Conservation (phyloP, 1,140 invertebrate genomes). For the Globodera ellingtonae region DNA sequence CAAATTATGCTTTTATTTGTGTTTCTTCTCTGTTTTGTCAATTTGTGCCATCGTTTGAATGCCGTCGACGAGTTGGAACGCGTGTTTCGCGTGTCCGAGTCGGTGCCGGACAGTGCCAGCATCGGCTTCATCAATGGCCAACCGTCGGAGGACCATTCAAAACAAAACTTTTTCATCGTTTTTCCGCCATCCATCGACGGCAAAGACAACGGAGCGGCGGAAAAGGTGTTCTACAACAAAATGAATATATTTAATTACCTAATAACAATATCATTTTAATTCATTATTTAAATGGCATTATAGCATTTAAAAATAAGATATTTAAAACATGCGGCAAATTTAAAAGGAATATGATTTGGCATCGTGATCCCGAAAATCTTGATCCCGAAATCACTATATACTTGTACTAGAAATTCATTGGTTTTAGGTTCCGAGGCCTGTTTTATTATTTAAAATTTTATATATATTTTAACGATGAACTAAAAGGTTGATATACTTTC, state of each 20-base stretch:
- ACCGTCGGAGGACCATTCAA: constrained; percentile 15
- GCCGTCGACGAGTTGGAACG: constrained; percentile 33
- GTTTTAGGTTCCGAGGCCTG: too few species aligned
- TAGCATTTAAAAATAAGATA: not conserved
- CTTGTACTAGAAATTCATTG: too few species aligned
- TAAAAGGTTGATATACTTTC: too few species aligned
- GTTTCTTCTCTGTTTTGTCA: not conserved
- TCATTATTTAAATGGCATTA: not conserved
- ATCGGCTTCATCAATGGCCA: constrained; percentile 42
- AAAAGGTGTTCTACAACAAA: constrained; percentile 44
- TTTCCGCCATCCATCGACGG: constrained; percentile 29
- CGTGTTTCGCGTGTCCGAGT: constrained; percentile 46
- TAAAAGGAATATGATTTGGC: not conserved
- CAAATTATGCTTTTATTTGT: not conserved
- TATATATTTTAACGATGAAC: too few species aligned
- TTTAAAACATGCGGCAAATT: not conserved
- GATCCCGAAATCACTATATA: too few species aligned
- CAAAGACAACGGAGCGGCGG: constrained; percentile 34
- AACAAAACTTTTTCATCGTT: constrained; percentile 50
- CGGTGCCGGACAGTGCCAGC: constrained; percentile 31
- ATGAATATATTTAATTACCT: constrained; percentile 8
- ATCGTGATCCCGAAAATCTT: too few species aligned
- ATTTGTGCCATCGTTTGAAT: not conserved
- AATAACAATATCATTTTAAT: not conserved
- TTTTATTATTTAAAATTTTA: too few species aligned